phyloP scores from a whole-genome alignment of 1,140 invertebrate genomes.

The Camponotus pennsylvanicus region DNA sequence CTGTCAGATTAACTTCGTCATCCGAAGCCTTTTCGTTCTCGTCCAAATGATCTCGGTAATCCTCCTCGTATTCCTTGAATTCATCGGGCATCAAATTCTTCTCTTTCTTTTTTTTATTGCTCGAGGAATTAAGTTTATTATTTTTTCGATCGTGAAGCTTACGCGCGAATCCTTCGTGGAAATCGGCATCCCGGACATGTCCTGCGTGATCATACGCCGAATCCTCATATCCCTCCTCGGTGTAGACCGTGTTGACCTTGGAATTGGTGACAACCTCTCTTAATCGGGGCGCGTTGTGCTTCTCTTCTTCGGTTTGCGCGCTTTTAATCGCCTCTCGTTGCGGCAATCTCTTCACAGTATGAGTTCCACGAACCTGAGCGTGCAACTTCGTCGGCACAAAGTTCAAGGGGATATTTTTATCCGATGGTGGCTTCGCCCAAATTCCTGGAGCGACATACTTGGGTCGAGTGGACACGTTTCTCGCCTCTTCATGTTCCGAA shows the following conservation, averaged over 20 bases:
- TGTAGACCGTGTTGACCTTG: constrained; percentile 91
- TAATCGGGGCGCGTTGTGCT: constrained; percentile 88
- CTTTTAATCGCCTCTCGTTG: constrained; percentile 86
- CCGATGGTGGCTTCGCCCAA: constrained; percentile 84
- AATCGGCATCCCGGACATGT: constrained; percentile 89
- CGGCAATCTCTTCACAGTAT: constrained; percentile 88
- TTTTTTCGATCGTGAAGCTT: constrained; percentile 75
- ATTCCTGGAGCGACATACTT: constrained; percentile 85
- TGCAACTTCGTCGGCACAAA: constrained; percentile 90
- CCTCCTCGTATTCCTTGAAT: constrained; percentile 59
- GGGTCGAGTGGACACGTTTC: constrained; percentile 84
- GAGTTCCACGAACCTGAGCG: constrained; percentile 89
- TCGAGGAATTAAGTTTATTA: not conserved
- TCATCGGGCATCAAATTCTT: not conserved
- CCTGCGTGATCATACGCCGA: constrained; percentile 92
- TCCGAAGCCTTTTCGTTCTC: not conserved
- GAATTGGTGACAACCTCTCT: constrained; percentile 89
- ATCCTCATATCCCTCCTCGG: constrained; percentile 93
- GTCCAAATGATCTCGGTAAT: constrained; percentile 60
- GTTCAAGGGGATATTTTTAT: constrained; percentile 82
- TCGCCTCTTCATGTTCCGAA: constrained; percentile 84
- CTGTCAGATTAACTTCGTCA: constrained; percentile 16
- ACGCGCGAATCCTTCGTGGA: constrained; percentile 83
- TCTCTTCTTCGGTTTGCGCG: constrained; percentile 88
- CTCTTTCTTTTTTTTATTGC: not conserved